Base-by-base conservation (phyloP, 2,113 vertebrate species). In the Elephas maximus region DNA sequence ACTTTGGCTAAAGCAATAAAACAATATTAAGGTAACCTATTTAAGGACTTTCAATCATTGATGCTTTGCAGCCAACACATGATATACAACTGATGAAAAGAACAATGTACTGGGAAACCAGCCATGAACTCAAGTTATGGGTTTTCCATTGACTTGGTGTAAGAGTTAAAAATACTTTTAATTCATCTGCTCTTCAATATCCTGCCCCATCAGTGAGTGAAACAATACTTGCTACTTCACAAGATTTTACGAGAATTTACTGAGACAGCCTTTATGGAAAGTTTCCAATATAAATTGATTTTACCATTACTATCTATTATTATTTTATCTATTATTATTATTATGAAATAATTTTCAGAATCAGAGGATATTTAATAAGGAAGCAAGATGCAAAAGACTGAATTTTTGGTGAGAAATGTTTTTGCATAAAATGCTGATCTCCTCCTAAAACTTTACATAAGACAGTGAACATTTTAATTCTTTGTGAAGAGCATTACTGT, bases 381-480 rank as follows among this genome's bases (percentile, higher is more conserved):
- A 95, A 97, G 73, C 57, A 95, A 96, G 95, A 93, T 18, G 84
- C 74, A 98, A 21, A 96, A 96, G 84, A 45, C 23, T 60, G 94
- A 83, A 97, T 57, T 97, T 92, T 60, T 97, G 93, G 84, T 92
- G 69, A 93, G 98, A 98, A 98, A 96, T 33, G 28, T 45, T 98
- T 98, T 94, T 97, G 81, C 97, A 87, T 44, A 95, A 92, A 97
- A 86, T 62, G 30, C 26, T 97, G 48, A n/a, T 90, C 48, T 91
- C 21, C 95, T 93, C 21, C 95, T 93, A 95, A 90, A 88, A 33
- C 15, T 82, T 91, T 45, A 80, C 91, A 88, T 93, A 96, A 96
- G 96, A 88, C 37, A 97, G 77, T n/a, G 76, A 57, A 0, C 4
- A 89, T 90, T 94, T 57, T 78, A 96, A 91, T 93, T 28, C 67